Evolutionary conservation across 2,888 invertebrate species (phyloP).

Genomic region (Neelides folsomi): DNA sequence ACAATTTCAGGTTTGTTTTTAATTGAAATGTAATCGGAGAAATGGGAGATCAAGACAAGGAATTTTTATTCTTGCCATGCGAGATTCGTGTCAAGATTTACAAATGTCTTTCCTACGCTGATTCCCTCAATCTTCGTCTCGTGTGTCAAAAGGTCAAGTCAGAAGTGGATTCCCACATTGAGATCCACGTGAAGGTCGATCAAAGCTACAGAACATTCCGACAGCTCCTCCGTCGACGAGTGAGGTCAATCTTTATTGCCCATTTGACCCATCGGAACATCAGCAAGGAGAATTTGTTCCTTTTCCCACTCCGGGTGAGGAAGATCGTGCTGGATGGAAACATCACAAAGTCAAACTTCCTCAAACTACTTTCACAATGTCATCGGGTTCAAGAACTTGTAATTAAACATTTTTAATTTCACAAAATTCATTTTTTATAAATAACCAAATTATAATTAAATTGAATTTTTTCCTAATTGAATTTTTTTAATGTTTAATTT

Average conservation of each 20-base stretch:
- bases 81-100: constrained; percentile 22
- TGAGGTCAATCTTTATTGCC: constrained; percentile 16
- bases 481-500: too few species aligned
- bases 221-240: constrained; percentile 12
- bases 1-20: too few species aligned
- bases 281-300: constrained; percentile 4
- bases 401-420: too few species aligned
- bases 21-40: too few species aligned
- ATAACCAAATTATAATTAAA: too few species aligned
- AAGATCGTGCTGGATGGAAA: constrained; percentile 24
- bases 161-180: constrained; percentile 23
- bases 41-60: too few species aligned
- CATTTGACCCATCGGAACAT: constrained; percentile 11
- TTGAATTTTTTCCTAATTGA: too few species aligned
- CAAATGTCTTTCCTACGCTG: constrained; percentile 10
- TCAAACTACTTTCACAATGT: constrained; percentile 19
- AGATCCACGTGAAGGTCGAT: constrained; percentile 21
- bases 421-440: too few species aligned
- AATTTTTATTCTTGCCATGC: background rate
- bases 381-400: constrained; percentile 13
- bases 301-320: constrained; percentile 15
- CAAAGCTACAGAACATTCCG: constrained; percentile 17
- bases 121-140: constrained; percentile 14
- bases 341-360: constrained; percentile 12
- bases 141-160: constrained; percentile 12